Base-by-base conservation (phyloP, 2,113 vertebrate genomes). In the Tylochromis polylepis region DNA sequence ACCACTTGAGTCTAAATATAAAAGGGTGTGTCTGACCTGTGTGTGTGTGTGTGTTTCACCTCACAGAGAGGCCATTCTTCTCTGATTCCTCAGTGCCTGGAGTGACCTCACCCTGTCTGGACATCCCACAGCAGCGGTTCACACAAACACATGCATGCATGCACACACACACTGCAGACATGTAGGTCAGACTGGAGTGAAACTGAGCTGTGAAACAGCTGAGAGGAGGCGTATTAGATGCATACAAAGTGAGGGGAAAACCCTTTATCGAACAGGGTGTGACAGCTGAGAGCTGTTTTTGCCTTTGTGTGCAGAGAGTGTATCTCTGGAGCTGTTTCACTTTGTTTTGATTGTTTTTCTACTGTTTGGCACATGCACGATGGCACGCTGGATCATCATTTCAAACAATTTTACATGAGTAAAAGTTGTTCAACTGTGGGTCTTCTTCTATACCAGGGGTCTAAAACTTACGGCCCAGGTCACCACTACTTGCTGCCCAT, bases 81-180 rank as follows among this genome's bases (percentile, higher is more conserved):
- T 91, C 57, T 43, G 5, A 86, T 86, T 93, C 80, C 85, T 14
- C 12, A 55, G 58, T 55, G 90, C 83, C 53, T 56, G 67, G 51
- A 11, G 80, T 94, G 94, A 95, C 92, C 90, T 95, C 95, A 95
- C 92, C 91, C 91, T 87, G 93, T 95, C 93, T 95, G 93, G 92
- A 85, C 88, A 83, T 90, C 89, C 79, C 78, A 88, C 83, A 81
- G 85, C 84, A 82, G 51, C 84, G 60, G 77, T 36, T 6, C 82
- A 41, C 89, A 86, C 85, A 84, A 46, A 78, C 86, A 81, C 79
- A 87, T 85, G 85, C 81, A 87, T 14, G 87, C 62, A 88, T 79
- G 80, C 81, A 81, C 78, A 84, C 60, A 90, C 67, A 85, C 82
- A 38, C 20, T 41, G 88, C 82, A 49, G 70, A 20, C 86, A 82